Percentiles rank a stretch among this genome's conserved stretches.
These are phyloP conservation scores for Hydrozoanthus gracilis DNA, from an alignment of 92 coral and sea anemone species.

Conservation along the genomic window DNA sequence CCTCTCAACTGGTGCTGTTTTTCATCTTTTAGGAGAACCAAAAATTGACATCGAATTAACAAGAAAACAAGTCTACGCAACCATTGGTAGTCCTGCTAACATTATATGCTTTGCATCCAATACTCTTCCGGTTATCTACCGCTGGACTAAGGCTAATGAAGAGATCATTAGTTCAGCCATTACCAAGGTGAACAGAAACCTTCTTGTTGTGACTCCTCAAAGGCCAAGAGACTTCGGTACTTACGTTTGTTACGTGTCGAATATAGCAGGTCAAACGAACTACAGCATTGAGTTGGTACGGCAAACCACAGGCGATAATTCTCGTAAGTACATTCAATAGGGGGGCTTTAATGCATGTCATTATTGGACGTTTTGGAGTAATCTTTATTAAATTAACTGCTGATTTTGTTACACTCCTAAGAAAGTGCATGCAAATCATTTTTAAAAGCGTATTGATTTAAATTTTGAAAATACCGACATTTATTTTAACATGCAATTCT, in stretches of 20 bases:
- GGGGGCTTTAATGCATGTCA: no score
- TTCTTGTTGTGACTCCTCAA: conserved; percentile 1
- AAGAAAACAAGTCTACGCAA: neutral
- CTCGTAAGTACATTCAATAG: no score
- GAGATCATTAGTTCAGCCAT: neutral
- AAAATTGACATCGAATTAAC: neutral
- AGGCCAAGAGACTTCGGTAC: neutral
- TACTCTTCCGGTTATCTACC: neutral
- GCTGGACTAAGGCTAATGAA: neutral
- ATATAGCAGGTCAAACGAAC: conserved; percentile 1
- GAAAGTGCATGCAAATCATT: no score
- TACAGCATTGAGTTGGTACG: neutral
- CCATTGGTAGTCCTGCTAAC: neutral
- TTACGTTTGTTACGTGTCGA: conserved; percentile 19
- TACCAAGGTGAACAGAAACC: neutral
- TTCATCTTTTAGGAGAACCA: neutral
- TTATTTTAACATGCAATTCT: no score
- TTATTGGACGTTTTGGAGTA: no score
- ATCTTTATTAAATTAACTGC: no score
- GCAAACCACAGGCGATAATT: neutral
- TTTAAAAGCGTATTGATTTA: no score
- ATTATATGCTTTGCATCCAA: neutral
- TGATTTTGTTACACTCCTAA: no score
- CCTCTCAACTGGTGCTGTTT: no score
- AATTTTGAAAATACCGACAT: no score